Base-by-base conservation (phyloP, 2,113 vertebrate genomes). In the Brachypodius melanocephalos region DNA sequence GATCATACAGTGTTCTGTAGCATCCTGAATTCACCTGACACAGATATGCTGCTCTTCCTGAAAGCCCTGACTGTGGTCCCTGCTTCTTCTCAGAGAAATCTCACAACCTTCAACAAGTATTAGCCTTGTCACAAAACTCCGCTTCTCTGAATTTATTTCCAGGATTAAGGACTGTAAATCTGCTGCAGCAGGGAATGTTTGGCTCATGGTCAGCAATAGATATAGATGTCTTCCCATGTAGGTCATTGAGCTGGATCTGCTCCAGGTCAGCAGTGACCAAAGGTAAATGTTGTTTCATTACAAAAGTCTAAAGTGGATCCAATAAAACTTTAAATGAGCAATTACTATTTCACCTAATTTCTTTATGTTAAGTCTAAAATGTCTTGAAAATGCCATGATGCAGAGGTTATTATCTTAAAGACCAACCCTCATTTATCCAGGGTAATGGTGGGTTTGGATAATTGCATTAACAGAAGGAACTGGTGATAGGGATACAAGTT, bases 141-240 rank as follows among this genome's bases (percentile, higher is more conserved):
- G 21, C 21, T 86, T 38, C 81, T 84, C 58, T 59, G 32, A n/a
- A 88, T 90, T 94, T 92, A 77, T 62, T 93, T 92, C 40, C 26
- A 84, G 90, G 79, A 90, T 86, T 94, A 88, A 90, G 59, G 51
- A 40, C 59, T 93, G 34, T 43, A 94, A 95, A 63, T 77, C 38
- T 14, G 3, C 67, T 51, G 67, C 42, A 26, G 19, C 13, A 28
- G 59, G 51, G 72, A 94, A 88, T 19, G 34, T 36, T 71, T 86
- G 63, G 38, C 59, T 86, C 72, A 92, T 77, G 48, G 18, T 88
- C 28, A 73, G 43, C 24, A 65, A 36, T 10, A 68, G 66, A 93
- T 83, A 73, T 1, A 88, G 75, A 59, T 80, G 22, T 52, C 86
- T 96, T 92, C 79, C 62, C 79, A 80, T 28, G 40, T 45, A 77